Evolutionary conservation across 2,113 vertebrate genomes (phyloP).

Genomic region (Leptobrachium leishanense): DNA sequence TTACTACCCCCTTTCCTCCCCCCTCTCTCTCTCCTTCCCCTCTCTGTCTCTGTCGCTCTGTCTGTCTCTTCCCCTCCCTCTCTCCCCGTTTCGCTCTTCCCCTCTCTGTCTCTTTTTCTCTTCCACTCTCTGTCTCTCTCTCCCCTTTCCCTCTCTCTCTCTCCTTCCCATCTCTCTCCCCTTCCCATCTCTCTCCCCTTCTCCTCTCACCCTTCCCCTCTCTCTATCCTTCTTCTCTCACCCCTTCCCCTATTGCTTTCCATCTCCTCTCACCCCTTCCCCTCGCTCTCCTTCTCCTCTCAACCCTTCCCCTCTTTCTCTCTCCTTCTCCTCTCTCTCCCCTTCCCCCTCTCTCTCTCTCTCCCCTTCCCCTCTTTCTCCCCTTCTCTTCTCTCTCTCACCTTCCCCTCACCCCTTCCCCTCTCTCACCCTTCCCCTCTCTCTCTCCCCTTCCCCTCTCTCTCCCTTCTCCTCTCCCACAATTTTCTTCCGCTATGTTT

Average conservation of each 20-base stretch:
- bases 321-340: not conserved
- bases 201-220: too few relatives aligned
- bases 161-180: not conserved
- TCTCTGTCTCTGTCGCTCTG: not conserved
- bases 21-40: not conserved
- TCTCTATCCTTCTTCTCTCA: not conserved
- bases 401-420: too few relatives aligned
- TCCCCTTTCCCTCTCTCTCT: not conserved
- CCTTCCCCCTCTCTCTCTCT: not conserved
- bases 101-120: not conserved
- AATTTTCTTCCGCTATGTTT: not conserved
- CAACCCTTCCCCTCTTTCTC: not conserved
- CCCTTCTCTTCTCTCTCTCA: too few relatives aligned
- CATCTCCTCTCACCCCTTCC: not conserved
- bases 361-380: not conserved
- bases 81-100: not conserved
- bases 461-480: not conserved
- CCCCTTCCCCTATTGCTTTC: not conserved
- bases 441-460: not conserved
- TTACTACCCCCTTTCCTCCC: not conserved
- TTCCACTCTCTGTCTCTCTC: not conserved
- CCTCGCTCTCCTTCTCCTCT: not conserved
- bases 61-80: too few relatives aligned
- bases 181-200: not conserved
- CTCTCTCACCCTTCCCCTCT: not conserved